Evolutionary conservation across 2,888 invertebrate species (phyloP).

Genomic region (Crioceris asparagi): DNA sequence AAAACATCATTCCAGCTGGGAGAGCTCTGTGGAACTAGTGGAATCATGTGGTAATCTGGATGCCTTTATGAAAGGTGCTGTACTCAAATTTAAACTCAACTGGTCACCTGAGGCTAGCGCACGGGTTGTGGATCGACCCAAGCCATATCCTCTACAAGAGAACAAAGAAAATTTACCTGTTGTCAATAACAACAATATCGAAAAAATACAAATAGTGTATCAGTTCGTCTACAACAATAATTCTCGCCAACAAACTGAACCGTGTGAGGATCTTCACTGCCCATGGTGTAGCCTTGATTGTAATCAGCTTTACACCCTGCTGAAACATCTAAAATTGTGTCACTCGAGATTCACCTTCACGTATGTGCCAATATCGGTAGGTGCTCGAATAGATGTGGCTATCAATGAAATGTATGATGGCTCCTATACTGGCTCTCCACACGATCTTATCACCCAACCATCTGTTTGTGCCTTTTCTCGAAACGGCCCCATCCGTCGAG

Average conservation of each 20-base stretch:
- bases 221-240: conserved; percentile 95
- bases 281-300: conserved; percentile 95
- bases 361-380: conserved; percentile 64
- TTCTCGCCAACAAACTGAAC: conserved; percentile 89
- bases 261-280: conserved; percentile 84
- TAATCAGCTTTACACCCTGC: conserved; percentile 71
- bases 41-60: conserved; percentile 39
- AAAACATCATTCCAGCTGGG: conserved; percentile 62
- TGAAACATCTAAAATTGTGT: conserved; percentile 88
- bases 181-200: conserved; percentile 32
- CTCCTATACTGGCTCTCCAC: conserved; percentile 88
- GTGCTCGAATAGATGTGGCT: conserved; percentile 87
- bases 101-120: conserved; percentile 70
- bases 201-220: conserved; percentile 76
- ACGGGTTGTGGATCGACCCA: conserved; percentile 55
- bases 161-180: conserved; percentile 37
- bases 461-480: conserved; percentile 61
- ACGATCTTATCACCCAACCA: conserved; percentile 69
- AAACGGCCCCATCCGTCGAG: conserved; percentile 58
- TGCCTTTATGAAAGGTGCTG: conserved; percentile 44
- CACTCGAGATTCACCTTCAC: conserved; percentile 91
- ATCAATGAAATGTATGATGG: conserved; percentile 94
- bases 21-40: conserved; percentile 46
- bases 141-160: conserved; percentile 39
- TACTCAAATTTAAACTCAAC: conserved; percentile 71